Base-by-base conservation (phyloP, 1,140 invertebrate species). In the Drosophila ironensis region DNA sequence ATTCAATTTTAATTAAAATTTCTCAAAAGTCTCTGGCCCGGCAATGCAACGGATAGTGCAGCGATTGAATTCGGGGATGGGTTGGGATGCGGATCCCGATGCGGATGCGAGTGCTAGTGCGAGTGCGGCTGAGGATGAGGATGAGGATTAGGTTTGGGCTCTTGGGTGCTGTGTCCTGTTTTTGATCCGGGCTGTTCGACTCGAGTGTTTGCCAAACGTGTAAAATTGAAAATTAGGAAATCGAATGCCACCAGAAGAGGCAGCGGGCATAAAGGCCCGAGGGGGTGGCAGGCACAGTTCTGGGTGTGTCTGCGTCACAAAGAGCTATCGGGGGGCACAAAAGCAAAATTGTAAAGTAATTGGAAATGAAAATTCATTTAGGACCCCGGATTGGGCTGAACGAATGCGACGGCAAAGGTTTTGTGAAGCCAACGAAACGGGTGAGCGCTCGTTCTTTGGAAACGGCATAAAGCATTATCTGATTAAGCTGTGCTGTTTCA, bases 1-100 rank as follows among this genome's bases (percentile, higher is more conserved):
- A 84, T 84, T 78, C 78, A 84, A 84, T 84, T 84, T 84, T 84
- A 84, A 84, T 84, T 84, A 84, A 84, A 84, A 84, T 84, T 84
- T 84, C 74, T 86, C 46, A 78, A 84, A 84, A 78, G 59, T 66
- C 69, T 78, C 72, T 67, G 70, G 45, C 42, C 64, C 24, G 68
- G 68, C 60, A 57, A 24, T 78, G 68, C 74, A 68, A 52, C 66
- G 71, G 53, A 76, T 71, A 38, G 52, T 11, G 52, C 11, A 57
- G 25, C 56, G 37, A 60, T 60, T 60, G 56, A 12, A 33, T 20
- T n/a, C n/a, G n/a, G n/a, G n/a, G n/a, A n/a, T n/a, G n/a, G n/a
- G n/a, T n/a, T 20, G 48, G 56, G 19, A 35, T 40, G 19, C 1
- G 20, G 20, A 20, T 25, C 27, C 17, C 33, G 30, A 47, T 56